Conservation (phyloP, 2,797 vertebrate genomes). For the Erithacus rubecula region DNA sequence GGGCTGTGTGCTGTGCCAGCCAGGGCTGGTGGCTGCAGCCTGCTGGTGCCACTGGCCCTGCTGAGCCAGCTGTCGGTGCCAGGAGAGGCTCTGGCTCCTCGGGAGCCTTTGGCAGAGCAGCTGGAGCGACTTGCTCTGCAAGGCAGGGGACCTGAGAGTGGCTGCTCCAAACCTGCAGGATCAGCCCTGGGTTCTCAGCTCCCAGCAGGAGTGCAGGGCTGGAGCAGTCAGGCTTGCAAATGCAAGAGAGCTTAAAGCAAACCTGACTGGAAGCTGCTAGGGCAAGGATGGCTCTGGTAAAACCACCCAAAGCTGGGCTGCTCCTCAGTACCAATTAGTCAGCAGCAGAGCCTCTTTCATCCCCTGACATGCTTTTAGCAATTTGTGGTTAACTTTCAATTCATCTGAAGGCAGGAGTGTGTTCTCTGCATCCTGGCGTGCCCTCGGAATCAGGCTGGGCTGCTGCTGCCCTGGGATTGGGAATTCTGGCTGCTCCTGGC, state of each 20-base stretch:
- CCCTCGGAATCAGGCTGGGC: background rate
- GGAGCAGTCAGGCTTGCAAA: background rate
- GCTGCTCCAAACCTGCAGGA: background rate
- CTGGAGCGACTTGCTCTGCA: fast-evolving
- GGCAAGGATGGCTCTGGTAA: background rate
- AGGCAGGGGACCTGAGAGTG: background rate
- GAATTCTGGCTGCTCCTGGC: background rate
- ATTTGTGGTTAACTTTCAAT: background rate
- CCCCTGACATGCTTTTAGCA: background rate
- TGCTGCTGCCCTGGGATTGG: background rate
- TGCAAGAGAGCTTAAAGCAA: background rate
- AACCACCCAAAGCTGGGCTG: background rate
- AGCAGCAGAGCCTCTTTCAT: background rate
- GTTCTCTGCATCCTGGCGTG: background rate
- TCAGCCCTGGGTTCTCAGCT: background rate
- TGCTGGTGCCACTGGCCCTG: background rate
- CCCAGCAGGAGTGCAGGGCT: background rate
- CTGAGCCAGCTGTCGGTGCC: background rate
- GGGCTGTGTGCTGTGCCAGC: background rate
- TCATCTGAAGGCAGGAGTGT: background rate
- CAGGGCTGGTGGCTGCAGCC: background rate
- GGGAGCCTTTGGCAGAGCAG: background rate
- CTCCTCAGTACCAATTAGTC: background rate
- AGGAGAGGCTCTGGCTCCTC: background rate
- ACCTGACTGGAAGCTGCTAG: background rate